Conservation (phyloP, 2,113 vertebrate species). For the Lepisosteus osseus region DNA sequence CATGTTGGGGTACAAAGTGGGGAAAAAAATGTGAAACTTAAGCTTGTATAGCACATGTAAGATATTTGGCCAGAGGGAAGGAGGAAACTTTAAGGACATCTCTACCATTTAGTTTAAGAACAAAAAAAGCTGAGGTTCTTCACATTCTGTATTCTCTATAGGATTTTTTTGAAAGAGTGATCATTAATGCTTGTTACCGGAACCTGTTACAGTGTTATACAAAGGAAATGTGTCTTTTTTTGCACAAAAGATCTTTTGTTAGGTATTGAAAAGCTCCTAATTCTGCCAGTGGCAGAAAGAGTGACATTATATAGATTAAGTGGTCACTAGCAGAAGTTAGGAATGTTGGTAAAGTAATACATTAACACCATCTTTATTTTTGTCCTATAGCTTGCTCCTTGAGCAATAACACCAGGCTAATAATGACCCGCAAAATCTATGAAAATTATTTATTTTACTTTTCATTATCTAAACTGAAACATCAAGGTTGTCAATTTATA, state of each 20-base stretch:
- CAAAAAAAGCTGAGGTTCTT: background rate
- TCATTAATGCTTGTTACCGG: slow-evolving; percentile 6
- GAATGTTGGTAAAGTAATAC: slow-evolving; percentile 46
- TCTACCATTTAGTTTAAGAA: background rate
- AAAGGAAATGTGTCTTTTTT: slow-evolving; percentile 41
- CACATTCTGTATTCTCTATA: too few species aligned
- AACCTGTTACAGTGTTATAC: slow-evolving; percentile 53
- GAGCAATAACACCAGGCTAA: too few species aligned
- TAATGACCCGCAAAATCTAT: too few species aligned
- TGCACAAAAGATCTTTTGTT: slow-evolving; percentile 60
- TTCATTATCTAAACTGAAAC: too few species aligned
- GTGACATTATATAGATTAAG: slow-evolving; percentile 56
- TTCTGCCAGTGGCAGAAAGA: slow-evolving; percentile 41
- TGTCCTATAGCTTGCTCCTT: background rate
- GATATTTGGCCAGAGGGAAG: background rate
- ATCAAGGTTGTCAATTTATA: too few species aligned
- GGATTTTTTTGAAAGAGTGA: background rate
- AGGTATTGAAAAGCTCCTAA: slow-evolving; percentile 24
- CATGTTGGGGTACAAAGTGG: background rate
- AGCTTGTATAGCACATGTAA: slow-evolving; percentile 2
- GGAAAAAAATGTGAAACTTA: slow-evolving; percentile 10
- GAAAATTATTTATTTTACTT: too few species aligned
- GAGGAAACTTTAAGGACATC: background rate
- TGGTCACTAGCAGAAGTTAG: slow-evolving; percentile 40
- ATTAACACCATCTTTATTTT: background rate